Conservation (phyloP, 2,888 invertebrate genomes). For the Drosophila borborema region DNA sequence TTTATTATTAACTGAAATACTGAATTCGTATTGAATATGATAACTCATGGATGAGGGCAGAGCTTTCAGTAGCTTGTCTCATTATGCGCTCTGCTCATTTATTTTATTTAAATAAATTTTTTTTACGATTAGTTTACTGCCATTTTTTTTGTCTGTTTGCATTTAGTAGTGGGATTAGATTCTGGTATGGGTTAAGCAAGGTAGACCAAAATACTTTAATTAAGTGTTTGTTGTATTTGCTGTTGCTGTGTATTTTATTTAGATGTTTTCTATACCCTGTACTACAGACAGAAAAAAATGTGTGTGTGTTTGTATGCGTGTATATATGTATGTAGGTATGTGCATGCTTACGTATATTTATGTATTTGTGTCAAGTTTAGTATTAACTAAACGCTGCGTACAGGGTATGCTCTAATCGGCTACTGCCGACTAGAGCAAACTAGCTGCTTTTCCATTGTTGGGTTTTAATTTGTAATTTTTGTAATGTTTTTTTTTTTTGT, state of each 20-base stretch:
- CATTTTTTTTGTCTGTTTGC: slow-evolving; percentile 11
- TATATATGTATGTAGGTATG: neutral
- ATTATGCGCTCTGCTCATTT: neutral
- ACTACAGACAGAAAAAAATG: neutral
- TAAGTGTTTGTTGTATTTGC: slow-evolving; percentile 13
- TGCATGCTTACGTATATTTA: too few relatives aligned
- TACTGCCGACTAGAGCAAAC: neutral
- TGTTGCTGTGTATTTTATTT: slow-evolving; percentile 6
- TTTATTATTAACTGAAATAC: neutral
- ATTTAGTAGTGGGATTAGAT: slow-evolving; percentile 12
- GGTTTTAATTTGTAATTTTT: neutral
- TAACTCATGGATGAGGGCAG: slow-evolving; percentile 2
- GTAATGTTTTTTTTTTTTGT: neutral
- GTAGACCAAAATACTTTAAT: slow-evolving; percentile 36
- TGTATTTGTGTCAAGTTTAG: neutral
- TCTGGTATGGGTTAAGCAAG: slow-evolving; percentile 9
- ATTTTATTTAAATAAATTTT: neutral
- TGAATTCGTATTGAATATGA: neutral
- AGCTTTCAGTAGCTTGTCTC: slow-evolving; percentile 15
- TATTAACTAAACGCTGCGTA: neutral
- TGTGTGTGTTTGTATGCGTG: neutral
- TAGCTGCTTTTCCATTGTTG: slow-evolving; percentile 10
- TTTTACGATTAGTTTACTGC: slow-evolving; percentile 17
- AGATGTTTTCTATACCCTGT: slow-evolving; percentile 6
- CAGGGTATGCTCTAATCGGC: neutral